phyloP scores from a whole-genome alignment of 2,113 vertebrate species.

The Orycteropus afer region DNA sequence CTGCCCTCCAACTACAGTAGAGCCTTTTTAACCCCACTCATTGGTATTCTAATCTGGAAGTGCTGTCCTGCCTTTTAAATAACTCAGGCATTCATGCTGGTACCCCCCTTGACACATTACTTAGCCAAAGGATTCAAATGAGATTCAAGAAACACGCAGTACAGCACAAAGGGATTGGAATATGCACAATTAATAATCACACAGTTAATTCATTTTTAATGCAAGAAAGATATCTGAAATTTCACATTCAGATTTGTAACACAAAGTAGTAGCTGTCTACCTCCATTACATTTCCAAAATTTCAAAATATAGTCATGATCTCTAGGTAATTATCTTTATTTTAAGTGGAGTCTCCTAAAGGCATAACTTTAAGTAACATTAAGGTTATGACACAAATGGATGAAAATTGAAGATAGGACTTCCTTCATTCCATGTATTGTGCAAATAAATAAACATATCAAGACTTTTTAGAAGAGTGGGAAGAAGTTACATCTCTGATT shows the following conservation, averaged over 20 bases:
- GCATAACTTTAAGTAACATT: slow-evolving; percentile 62
- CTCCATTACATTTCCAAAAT: slow-evolving; percentile 83
- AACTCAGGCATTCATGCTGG: slow-evolving; percentile 96
- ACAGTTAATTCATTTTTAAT: slow-evolving; percentile 99
- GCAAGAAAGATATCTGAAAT: slow-evolving; percentile 89
- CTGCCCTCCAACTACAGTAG: slow-evolving; percentile 97
- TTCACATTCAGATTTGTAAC: slow-evolving; percentile 87
- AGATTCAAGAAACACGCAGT: slow-evolving; percentile 99
- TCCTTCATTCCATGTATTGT: slow-evolving; percentile 39
- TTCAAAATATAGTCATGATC: slow-evolving; percentile 75
- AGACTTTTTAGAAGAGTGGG: slow-evolving; percentile 18
- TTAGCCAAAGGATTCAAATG: slow-evolving; percentile 98
- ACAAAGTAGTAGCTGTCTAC: slow-evolving; percentile 86
- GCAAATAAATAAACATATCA: slow-evolving; percentile 59
- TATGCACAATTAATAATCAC: slow-evolving; percentile 99
- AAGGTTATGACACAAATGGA: slow-evolving; percentile 64
- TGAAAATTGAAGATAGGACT: slow-evolving; percentile 73
- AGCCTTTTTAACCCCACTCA: slow-evolving; percentile 99
- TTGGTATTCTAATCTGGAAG: slow-evolving; percentile 99
- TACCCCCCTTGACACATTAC: slow-evolving; percentile 98
- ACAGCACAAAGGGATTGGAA: slow-evolving; percentile 98
- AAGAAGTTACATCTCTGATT: not conserved
- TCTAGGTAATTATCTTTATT: slow-evolving; percentile 66
- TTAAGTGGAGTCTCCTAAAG: slow-evolving; percentile 55
- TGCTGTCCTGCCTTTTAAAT: slow-evolving; percentile 98